phyloP scores from a whole-genome alignment of 2,797 vertebrate genomes.

The Ambastaia sidthimunki region DNA sequence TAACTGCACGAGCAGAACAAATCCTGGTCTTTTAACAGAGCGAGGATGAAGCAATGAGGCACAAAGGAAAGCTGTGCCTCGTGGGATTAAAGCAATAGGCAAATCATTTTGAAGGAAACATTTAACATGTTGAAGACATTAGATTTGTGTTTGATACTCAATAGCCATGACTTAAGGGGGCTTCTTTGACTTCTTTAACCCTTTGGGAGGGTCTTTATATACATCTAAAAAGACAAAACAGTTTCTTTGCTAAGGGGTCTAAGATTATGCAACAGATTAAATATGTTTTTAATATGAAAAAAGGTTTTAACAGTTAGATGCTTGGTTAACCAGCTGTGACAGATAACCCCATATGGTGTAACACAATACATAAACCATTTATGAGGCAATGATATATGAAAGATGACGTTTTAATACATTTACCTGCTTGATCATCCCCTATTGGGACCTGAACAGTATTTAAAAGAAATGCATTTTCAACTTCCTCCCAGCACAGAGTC shows the following conservation, averaged over 20 bases:
- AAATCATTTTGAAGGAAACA: too few species aligned
- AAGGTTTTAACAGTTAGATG: background rate
- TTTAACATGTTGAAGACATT: conserved; percentile 1
- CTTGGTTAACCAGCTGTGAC: conserved; percentile 15
- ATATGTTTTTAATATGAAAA: background rate
- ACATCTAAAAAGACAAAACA: background rate
- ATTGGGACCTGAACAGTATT: conserved; percentile 13
- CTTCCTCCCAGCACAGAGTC: background rate
- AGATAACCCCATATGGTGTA: background rate
- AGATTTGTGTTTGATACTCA: conserved; percentile 3
- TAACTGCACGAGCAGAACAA: background rate
- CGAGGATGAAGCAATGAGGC: conserved; percentile 3
- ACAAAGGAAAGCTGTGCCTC: background rate
- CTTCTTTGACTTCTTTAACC: background rate
- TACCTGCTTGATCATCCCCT: background rate
- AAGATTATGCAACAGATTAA: background rate
- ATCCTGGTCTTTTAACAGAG: conserved; percentile 10
- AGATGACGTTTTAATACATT: conserved; percentile 13
- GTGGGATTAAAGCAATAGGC: background rate
- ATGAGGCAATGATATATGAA: background rate
- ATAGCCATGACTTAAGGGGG: background rate
- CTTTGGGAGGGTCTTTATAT: background rate
- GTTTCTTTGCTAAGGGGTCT: background rate
- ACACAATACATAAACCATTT: conserved; percentile 24
- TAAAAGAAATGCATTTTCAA: conserved; percentile 24